These are phyloP conservation scores for Orchestia grillus DNA, from an alignment of 1,140 invertebrate genomes.

Conservation along the genomic window DNA sequence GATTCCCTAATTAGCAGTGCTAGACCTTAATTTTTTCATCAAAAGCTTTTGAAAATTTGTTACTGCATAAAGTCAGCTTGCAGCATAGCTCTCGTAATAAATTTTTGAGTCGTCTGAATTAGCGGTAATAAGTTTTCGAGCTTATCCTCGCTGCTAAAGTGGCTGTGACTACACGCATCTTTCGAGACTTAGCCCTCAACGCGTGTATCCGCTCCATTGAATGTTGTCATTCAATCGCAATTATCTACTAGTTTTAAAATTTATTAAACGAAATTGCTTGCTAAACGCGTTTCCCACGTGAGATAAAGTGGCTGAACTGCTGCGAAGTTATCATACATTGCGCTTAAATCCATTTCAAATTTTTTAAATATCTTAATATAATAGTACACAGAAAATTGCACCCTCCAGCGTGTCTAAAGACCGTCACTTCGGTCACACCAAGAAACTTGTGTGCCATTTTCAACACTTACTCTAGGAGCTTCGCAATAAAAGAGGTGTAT, in stretches of 20 bases:
- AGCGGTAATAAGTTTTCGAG: not conserved
- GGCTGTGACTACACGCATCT: not conserved
- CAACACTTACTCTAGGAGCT: too few relatives aligned
- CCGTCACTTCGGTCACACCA: too few relatives aligned
- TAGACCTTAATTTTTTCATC: not conserved
- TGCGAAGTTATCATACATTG: not conserved
- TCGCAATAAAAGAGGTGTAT: too few relatives aligned
- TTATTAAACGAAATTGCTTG: not conserved
- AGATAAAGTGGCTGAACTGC: not conserved
- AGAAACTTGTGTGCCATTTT: too few relatives aligned
- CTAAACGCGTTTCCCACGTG: not conserved
- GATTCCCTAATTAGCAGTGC: not conserved
- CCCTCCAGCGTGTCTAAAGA: too few relatives aligned
- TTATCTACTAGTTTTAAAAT: not conserved
- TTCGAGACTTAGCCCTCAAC: not conserved
- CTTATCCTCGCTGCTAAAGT: not conserved
- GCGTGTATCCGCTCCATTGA: not conserved
- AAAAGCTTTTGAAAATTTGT: not conserved
- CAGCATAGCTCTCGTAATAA: not conserved
- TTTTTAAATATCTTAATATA: not conserved
- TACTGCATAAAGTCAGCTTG: not conserved
- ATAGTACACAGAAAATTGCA: too few relatives aligned
- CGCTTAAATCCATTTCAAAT: not conserved
- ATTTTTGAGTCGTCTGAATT: not conserved
- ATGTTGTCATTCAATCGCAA: not conserved